Evolutionary conservation across 1,140 invertebrate genomes (phyloP).

Genomic region (Chymomyza costata): DNA sequence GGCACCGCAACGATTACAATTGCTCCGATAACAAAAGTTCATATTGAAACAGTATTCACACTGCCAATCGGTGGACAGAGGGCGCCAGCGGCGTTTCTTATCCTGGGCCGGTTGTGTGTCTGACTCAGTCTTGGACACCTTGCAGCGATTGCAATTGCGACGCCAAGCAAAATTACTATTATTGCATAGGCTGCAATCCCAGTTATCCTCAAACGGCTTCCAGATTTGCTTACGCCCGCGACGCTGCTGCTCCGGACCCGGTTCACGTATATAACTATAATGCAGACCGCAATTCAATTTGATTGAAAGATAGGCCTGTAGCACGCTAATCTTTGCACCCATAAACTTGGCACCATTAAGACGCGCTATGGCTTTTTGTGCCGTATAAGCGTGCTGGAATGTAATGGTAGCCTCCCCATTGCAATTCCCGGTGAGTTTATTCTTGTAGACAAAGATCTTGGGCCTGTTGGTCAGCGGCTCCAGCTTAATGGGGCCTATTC

Average conservation of each 20-base stretch:
- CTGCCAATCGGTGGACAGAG: constrained; percentile 34
- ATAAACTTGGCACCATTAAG: constrained; percentile 39
- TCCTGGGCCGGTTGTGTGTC: background rate
- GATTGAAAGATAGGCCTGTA: constrained; percentile 50
- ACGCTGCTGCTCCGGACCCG: constrained; percentile 11
- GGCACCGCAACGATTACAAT: constrained; percentile 48
- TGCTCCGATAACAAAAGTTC: constrained; percentile 54
- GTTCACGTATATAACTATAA: constrained; percentile 39
- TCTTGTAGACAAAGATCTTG: constrained; percentile 61
- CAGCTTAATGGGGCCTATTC: constrained; percentile 35
- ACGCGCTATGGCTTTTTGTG: constrained; percentile 40
- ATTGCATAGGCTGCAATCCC: constrained; percentile 38
- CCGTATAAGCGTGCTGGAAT: constrained; percentile 35
- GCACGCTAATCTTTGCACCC: constrained; percentile 37
- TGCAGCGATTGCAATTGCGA: constrained; percentile 44
- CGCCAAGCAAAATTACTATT: constrained; percentile 64
- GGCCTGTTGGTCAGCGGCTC: constrained; percentile 38
- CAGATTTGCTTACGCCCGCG: constrained; percentile 40
- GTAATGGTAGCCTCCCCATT: constrained; percentile 57
- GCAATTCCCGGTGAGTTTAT: constrained; percentile 46
- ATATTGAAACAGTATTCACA: constrained; percentile 42
- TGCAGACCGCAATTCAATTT: constrained; percentile 28
- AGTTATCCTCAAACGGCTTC: constrained; percentile 56
- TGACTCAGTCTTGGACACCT: constrained; percentile 15
- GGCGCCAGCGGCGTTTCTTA: constrained; percentile 8